Conservation (phyloP, 2,888 invertebrate species). For the Silvanus unidentatus region DNA sequence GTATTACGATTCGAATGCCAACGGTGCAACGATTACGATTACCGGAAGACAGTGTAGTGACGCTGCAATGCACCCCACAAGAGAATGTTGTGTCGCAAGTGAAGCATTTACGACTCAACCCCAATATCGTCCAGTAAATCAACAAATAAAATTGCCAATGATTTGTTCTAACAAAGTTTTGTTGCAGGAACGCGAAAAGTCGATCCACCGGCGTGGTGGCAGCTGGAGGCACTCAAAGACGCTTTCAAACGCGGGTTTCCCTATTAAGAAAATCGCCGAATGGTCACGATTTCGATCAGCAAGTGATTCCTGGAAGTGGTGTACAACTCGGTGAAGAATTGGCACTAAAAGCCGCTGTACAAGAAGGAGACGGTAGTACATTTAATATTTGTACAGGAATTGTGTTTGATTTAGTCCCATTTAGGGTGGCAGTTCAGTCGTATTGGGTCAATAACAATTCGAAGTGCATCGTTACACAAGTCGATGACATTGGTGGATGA, state of each 20-base stretch:
- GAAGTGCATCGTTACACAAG: slow-evolving; percentile 29
- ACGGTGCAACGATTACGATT: slow-evolving; percentile 50
- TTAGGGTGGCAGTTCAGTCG: slow-evolving; percentile 52
- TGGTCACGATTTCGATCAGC: slow-evolving; percentile 47
- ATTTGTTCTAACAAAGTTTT: not conserved
- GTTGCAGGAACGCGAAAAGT: slow-evolving; percentile 27
- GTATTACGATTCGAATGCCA: slow-evolving; percentile 52
- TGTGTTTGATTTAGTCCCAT: not conserved
- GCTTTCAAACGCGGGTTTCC: slow-evolving; percentile 51
- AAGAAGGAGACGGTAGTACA: slow-evolving; percentile 51
- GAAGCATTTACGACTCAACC: slow-evolving; percentile 36
- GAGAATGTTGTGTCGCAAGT: slow-evolving; percentile 51
- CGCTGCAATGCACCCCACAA: slow-evolving; percentile 52
- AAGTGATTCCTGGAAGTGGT: slow-evolving; percentile 49
- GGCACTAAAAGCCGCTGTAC: slow-evolving; percentile 49
- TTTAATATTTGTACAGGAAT: too few relatives aligned
- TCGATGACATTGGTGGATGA: slow-evolving; percentile 45
- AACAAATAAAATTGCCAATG: not conserved
- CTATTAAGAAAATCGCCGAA: slow-evolving; percentile 47
- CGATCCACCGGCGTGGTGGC: slow-evolving; percentile 43
- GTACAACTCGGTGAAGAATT: slow-evolving; percentile 56
- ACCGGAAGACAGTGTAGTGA: slow-evolving; percentile 49
- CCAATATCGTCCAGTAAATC: not conserved
- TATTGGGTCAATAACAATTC: slow-evolving; percentile 50
- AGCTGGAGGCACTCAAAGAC: slow-evolving; percentile 51